Evolutionary conservation across 2,797 vertebrate genomes (phyloP), one percentile per base, ranked within the genome.

Genomic region (Neoniphon sammara): DNA sequence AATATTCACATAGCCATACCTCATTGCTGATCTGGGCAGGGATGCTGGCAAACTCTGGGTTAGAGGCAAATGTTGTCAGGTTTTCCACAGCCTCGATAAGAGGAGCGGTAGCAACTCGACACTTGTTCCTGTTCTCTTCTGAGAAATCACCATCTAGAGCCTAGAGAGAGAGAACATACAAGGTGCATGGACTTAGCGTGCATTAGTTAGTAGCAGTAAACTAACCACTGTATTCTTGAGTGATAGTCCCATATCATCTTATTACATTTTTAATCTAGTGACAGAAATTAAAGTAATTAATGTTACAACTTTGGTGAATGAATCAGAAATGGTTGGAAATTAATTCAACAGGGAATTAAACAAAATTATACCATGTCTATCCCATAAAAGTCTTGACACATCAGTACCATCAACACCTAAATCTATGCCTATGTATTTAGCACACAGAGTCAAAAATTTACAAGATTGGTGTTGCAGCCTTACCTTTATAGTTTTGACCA

Each of bases 401-500:
- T 49, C 25, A 60, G 49, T 42, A n/a, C 25, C 9, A 25, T 55
- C 54, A 23, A 47, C 57, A 7, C 17, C 18, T 23, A 46, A 61
- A 69, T 55, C 59, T 18, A 69, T 1, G 15, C 18, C 23, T 3
- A 12, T 27, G 15, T 25, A 62, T 21, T 58, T 39, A 27, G 17
- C 12, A 3, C 30, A 68, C 9, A 4, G 46, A 64, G 46, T 9
- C 47, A 66, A 59, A 1, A 1, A 3, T 70, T 36, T 5, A 68
- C 17, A 23, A 23, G 25, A 25, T 11, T 52, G 15, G 34, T 14
- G 58, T 17, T 12, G 12, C 67, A 68, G 53, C 30, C 56, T 64
- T 89, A 98, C 98, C 96, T 99, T 99, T 84, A 99, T 99, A 53
- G 98, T 99, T 91, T 99, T 99, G 75, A 99, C 98, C 73, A 99